These are phyloP conservation scores for Corapipo altera DNA, from an alignment of 2,113 vertebrate species.

Conservation along the genomic window DNA sequence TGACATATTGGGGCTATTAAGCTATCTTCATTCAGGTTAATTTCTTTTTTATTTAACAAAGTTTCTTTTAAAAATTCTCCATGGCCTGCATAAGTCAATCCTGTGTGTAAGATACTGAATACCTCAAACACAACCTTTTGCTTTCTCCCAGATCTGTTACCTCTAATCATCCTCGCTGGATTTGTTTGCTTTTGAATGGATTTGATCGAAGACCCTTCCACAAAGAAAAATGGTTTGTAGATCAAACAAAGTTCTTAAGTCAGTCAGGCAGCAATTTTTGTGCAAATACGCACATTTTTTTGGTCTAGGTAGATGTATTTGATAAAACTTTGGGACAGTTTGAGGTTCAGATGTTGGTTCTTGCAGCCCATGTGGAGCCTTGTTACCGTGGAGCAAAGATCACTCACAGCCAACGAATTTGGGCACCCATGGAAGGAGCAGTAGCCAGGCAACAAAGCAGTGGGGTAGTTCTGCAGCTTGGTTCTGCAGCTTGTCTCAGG, in stretches of 20 bases:
- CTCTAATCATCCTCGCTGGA: background rate
- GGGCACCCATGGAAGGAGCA: background rate
- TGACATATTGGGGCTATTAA: background rate
- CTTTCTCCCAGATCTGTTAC: background rate
- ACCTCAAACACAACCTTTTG: background rate
- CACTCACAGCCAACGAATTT: fast-evolving
- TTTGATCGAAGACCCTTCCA: background rate
- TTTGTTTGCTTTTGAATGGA: constrained; percentile 8
- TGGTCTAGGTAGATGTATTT: background rate
- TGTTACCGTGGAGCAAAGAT: background rate
- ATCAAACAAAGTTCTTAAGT: background rate
- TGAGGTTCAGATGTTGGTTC: background rate
- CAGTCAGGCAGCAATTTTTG: background rate
- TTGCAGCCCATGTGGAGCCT: background rate
- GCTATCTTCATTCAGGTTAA: background rate
- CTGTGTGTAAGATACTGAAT: background rate
- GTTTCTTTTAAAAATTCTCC: background rate
- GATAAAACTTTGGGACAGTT: background rate
- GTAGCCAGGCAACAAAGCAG: background rate
- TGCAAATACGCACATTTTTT: background rate
- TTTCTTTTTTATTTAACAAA: background rate
- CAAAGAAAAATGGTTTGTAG: background rate
- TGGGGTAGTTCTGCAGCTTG: fast-evolving
- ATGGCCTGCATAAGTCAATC: background rate
- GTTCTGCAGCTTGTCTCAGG: background rate